phyloP scores from a whole-genome alignment of 2,888 invertebrate genomes.

The Omphaloscelis lunosa region DNA sequence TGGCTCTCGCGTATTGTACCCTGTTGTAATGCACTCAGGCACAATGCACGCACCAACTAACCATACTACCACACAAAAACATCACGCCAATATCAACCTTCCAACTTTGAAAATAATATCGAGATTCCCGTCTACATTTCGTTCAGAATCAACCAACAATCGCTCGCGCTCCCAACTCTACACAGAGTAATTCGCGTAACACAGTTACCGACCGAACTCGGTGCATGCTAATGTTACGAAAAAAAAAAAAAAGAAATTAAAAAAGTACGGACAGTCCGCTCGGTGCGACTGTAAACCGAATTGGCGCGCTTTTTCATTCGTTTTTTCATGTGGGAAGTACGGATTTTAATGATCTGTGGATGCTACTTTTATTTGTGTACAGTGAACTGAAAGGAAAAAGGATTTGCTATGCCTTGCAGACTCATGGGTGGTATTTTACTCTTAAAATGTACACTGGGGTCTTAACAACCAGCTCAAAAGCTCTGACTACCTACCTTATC shows the following conservation, averaged over 20 bases:
- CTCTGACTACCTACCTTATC: neutral
- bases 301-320: constrained; percentile 71
- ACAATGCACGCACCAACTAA: constrained; percentile 67
- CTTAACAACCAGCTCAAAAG: constrained; percentile 1
- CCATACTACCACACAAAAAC: constrained; percentile 46
- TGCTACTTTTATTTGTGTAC: constrained; percentile 43
- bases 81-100: constrained; percentile 47
- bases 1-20: constrained; percentile 84
- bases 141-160: constrained; percentile 54
- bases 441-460: neutral
- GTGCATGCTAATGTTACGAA: constrained; percentile 84
- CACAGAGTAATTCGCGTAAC: constrained; percentile 78
- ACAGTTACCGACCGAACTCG: constrained; percentile 83
- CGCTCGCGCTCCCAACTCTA: constrained; percentile 55
- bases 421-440: neutral
- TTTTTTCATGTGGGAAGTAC: constrained; percentile 57
- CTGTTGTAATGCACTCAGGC: constrained; percentile 75
- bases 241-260: constrained; percentile 75
- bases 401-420: constrained; percentile 27
- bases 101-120: constrained; percentile 7
- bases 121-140: constrained; percentile 36
- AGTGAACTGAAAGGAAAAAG: constrained; percentile 18
- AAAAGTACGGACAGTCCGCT: constrained; percentile 72
- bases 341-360: constrained; percentile 67
- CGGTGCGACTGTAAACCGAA: constrained; percentile 77